Base-by-base conservation (phyloP, 2,797 vertebrate species). In the Orestias chungarensis region DNA sequence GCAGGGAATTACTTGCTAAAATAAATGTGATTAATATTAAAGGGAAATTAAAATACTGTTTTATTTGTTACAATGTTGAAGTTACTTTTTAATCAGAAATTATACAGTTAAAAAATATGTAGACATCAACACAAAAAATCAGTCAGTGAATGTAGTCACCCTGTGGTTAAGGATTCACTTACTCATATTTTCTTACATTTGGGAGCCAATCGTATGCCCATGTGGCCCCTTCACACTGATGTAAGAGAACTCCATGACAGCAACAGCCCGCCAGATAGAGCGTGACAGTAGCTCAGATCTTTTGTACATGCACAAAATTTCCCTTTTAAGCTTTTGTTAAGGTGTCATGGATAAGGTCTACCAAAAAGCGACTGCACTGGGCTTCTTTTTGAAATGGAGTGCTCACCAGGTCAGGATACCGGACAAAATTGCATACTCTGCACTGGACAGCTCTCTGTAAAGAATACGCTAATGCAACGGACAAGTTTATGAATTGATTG, bases 41-140 rank as follows among this genome's bases (percentile, higher is more conserved):
- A 75, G 11, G 35, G 25, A 68, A 69, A 71, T 27, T 0, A 23
- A 25, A 76, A 57, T 9, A 73, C 50, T 40, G 12, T 61, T 61
- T 33, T 11, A 40, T 23, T 38, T n/a, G 33, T 61, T 33, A 10
- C 52, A 59, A 20, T 35, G 18, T 59, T 23, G 15, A 29, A 23
- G 8, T 33, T 40, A 25, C 35, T 38, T 61, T 61, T 40, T 38
- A 38, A 18, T 12, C 4, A 61, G 14, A 59, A 40, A 61, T 1
- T 47, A 57, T 20, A 9, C 11, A 59, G 11, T 59, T 23, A 35
- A 20, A 35, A 17, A 5, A 31, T 33, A 57, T 33, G 17, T 20
- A 18, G 17, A 57, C 54, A 57, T 57, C 29, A 57, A 57, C 54
- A 55, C 14, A 31, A 3, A 57, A 57, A 29, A 31, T 20, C 33